Evolutionary conservation across 1,140 invertebrate species (phyloP).

Genomic region (Bombus pascuorum): DNA sequence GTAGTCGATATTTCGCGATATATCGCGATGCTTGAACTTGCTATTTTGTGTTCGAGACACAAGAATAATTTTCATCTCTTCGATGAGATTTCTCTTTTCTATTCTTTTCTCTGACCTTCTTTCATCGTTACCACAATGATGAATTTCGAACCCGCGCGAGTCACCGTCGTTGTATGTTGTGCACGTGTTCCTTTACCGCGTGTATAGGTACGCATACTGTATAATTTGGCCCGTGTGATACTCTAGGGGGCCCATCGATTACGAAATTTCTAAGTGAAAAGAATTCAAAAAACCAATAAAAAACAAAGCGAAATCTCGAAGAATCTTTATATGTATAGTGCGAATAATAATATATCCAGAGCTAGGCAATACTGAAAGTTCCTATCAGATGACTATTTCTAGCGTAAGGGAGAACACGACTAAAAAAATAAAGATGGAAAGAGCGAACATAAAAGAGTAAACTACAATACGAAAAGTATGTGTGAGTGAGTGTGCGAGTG

Average conservation of each 20-base stretch:
- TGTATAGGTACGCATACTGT: slow-evolving; percentile 57
- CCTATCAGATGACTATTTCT: slow-evolving; percentile 81
- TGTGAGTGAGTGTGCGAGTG: slow-evolving; percentile 34
- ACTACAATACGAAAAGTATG: not conserved
- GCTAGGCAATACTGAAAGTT: slow-evolving; percentile 83
- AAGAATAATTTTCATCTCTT: not conserved
- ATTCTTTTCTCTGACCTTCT: too few species aligned
- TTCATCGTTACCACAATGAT: not conserved
- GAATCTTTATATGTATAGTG: slow-evolving; percentile 61
- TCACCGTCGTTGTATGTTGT: slow-evolving; percentile 58
- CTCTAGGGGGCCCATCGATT: slow-evolving; percentile 76
- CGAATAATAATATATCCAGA: slow-evolving; percentile 75
- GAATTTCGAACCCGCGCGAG: slow-evolving; percentile 56
- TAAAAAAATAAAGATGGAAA: slow-evolving; percentile 14
- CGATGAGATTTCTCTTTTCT: not conserved
- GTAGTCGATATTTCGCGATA: not conserved
- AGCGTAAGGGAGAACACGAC: slow-evolving; percentile 70
- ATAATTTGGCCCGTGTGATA: slow-evolving; percentile 80
- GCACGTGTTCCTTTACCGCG: slow-evolving; percentile 58
- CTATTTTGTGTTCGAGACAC: too few species aligned
- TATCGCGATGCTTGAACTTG: not conserved
- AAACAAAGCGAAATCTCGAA: slow-evolving; percentile 12
- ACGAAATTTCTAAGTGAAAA: slow-evolving; percentile 60
- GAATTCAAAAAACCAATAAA: not conserved
- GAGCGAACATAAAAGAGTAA: slow-evolving; percentile 1